These are phyloP conservation scores for Sebastes jordani DNA, from an alignment of 2,797 vertebrate species.

Conservation along the genomic window DNA sequence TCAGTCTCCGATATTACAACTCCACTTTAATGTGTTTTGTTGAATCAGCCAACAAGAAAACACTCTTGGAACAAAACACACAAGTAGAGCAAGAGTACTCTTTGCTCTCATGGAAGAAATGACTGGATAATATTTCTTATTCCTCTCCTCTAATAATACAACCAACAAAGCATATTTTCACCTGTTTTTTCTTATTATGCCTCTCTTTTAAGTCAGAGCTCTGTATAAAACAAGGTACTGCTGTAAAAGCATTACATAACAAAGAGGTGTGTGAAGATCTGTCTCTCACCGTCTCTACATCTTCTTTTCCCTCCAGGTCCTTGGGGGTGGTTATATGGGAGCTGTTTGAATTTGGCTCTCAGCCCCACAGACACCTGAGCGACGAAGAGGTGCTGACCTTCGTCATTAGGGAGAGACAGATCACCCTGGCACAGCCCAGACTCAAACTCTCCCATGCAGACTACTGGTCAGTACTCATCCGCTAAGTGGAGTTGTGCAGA, in stretches of 20 bases:
- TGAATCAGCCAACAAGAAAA: constrained; percentile 8
- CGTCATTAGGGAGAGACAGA: constrained; percentile 92
- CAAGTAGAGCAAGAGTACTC: not conserved
- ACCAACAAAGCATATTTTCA: not conserved
- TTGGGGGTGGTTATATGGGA: constrained; percentile 95
- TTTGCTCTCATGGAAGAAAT: not conserved
- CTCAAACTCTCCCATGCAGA: constrained; percentile 92
- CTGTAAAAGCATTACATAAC: constrained; percentile 31
- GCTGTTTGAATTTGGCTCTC: constrained; percentile 93
- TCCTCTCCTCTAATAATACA: not conserved
- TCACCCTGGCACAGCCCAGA: constrained; percentile 91
- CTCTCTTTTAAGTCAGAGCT: not conserved
- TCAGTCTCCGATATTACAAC: not conserved
- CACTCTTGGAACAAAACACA: not conserved
- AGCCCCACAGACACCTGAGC: constrained; percentile 92
- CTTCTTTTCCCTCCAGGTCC: constrained; percentile 81
- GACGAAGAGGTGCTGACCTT: constrained; percentile 93
- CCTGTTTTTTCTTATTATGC: not conserved
- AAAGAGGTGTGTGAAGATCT: not conserved
- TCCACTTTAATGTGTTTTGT: constrained; percentile 11
- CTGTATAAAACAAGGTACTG: constrained; percentile 1
- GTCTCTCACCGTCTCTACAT: constrained; percentile 11
- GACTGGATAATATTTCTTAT: not conserved
- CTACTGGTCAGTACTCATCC: constrained; percentile 86
- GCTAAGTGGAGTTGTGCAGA: not conserved